These are phyloP conservation scores for Helleia helle DNA, from an alignment of 2,888 invertebrate genomes.

Conservation along the genomic window DNA sequence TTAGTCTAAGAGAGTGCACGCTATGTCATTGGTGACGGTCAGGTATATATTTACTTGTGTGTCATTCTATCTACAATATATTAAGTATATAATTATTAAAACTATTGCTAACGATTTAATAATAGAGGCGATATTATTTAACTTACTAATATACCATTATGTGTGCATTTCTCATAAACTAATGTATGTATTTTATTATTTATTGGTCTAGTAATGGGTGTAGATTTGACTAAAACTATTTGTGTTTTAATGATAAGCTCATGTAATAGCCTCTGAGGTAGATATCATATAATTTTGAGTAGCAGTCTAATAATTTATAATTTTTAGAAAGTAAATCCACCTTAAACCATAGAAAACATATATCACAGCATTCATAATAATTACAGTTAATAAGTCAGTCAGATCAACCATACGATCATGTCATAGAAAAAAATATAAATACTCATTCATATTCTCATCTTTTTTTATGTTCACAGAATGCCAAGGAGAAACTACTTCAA, in stretches of 20 bases:
- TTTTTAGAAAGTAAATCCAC: not conserved
- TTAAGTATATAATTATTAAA: not conserved
- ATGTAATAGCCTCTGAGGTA: conserved; percentile 1
- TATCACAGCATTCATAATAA: not conserved
- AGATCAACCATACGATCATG: not conserved
- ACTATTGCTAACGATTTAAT: conserved; percentile 17
- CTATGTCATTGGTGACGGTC: conserved; percentile 54
- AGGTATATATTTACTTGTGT: conserved; percentile 6
- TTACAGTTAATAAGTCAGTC: not conserved
- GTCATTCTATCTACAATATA: not conserved
- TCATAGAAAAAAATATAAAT: not conserved
- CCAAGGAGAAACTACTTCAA: conserved; percentile 66
- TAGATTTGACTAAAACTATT: conserved; percentile 53
- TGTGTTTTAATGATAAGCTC: conserved; percentile 5
- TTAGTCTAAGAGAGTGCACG: conserved; percentile 53
- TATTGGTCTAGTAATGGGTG: conserved; percentile 52
- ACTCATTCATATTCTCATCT: not conserved
- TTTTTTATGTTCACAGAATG: conserved; percentile 41
- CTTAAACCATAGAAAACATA: not conserved
- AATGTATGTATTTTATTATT: conserved; percentile 17
- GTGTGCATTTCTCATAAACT: conserved; percentile 23
- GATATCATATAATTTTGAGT: not conserved
- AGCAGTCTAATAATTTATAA: not conserved
- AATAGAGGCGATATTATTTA: conserved; percentile 6
- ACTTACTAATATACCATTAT: conserved; percentile 13